Conservation (phyloP, 1,140 invertebrate genomes). For the Aradophagus sp. region DNA sequence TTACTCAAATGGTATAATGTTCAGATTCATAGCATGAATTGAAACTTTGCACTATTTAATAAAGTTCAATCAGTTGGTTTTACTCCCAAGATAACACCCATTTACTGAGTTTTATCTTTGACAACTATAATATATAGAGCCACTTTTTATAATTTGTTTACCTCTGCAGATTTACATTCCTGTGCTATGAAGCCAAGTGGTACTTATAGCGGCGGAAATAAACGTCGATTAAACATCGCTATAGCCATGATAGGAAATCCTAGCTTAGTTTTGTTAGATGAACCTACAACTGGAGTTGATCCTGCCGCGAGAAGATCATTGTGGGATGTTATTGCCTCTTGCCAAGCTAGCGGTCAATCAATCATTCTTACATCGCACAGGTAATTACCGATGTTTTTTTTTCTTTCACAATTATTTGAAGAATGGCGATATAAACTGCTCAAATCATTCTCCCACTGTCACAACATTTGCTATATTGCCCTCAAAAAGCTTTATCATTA, state of each 20-base stretch:
- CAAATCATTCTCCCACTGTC: too few species aligned
- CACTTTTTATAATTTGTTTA: not conserved
- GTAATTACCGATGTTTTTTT: too few species aligned
- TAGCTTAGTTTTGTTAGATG: conserved; percentile 83
- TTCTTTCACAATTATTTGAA: too few species aligned
- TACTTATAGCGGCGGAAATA: conserved; percentile 92
- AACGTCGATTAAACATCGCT: conserved; percentile 94
- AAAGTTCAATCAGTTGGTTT: not conserved
- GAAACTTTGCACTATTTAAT: too few species aligned
- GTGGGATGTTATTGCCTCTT: conserved; percentile 82
- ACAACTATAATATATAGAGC: not conserved
- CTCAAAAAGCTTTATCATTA: too few species aligned
- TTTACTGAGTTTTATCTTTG: too few species aligned
- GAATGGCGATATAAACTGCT: too few species aligned
- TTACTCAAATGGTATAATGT: too few species aligned
- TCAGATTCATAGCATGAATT: too few species aligned
- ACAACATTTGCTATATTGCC: too few species aligned
- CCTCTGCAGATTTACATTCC: conserved; percentile 65
- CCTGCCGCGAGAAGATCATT: conserved; percentile 86
- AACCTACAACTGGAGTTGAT: conserved; percentile 87
- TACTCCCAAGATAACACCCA: too few species aligned
- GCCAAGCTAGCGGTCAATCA: conserved; percentile 80
- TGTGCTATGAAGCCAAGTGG: conserved; percentile 73
- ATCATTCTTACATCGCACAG: conserved; percentile 81
- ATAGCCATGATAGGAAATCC: conserved; percentile 90